phyloP scores from a whole-genome alignment of 2,888 invertebrate genomes.

The Hymenopus coronatus region DNA sequence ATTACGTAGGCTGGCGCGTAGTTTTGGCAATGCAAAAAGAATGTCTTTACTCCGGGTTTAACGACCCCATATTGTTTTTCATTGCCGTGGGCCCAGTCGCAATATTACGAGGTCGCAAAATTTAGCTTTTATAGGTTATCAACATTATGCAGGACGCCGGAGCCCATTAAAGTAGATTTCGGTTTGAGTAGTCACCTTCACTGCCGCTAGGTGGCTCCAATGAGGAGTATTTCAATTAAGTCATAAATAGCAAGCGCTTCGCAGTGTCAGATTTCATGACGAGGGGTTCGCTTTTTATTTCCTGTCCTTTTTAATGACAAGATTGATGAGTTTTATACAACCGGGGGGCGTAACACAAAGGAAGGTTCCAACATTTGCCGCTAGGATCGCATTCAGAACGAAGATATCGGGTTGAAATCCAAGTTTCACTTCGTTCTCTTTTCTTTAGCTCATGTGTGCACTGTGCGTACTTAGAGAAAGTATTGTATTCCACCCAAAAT shows the following conservation, averaged over 20 bases:
- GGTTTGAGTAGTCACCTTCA: background rate
- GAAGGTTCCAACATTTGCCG: no score
- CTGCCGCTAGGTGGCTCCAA: background rate
- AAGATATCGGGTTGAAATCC: no score
- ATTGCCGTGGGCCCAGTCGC: background rate
- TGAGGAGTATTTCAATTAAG: background rate
- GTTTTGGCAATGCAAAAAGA: constrained; percentile 13
- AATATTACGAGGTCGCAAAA: constrained; percentile 16
- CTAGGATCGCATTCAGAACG: no score
- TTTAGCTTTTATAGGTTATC: constrained; percentile 21
- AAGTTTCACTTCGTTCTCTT: no score
- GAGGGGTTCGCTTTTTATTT: background rate
- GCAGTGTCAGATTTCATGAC: background rate
- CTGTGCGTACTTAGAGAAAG: no score
- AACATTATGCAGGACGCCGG: constrained; percentile 6
- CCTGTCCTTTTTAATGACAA: background rate
- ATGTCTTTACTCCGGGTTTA: constrained; percentile 14
- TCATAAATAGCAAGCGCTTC: background rate
- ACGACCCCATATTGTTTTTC: constrained; percentile 22
- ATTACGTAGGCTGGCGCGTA: constrained; percentile 1
- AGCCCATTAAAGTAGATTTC: constrained; percentile 16
- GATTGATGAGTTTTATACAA: background rate
- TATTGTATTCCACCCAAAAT: no score
- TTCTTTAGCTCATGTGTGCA: no score
- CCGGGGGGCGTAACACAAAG: background rate